Conservation (phyloP, 2,888 invertebrate species). For the Campoletis raptor region DNA sequence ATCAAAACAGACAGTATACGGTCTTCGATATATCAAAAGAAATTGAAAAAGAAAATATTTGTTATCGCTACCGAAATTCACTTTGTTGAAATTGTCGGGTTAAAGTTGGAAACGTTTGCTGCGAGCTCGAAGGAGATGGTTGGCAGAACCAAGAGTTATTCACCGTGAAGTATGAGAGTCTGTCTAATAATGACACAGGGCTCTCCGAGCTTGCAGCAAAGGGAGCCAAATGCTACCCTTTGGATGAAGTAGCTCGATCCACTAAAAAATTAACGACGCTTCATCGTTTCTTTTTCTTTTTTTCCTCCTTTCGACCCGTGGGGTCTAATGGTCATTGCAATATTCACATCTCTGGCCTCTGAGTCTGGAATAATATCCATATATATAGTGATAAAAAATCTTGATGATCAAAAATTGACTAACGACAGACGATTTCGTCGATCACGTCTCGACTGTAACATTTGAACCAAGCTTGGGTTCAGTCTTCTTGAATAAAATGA, state of each 20-base stretch:
- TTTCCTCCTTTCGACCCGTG: constrained; percentile 32
- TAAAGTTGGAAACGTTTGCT: not conserved
- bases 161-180: constrained; percentile 34
- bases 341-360: constrained; percentile 63
- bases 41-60: not conserved
- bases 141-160: constrained; percentile 46
- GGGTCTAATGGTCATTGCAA: constrained; percentile 70
- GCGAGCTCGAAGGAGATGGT: constrained; percentile 15
- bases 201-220: constrained; percentile 26
- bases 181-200: constrained; percentile 56
- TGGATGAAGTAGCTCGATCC: constrained; percentile 27
- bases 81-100: not conserved
- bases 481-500: not conserved
- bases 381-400: constrained; percentile 40
- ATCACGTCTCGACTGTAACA: not conserved
- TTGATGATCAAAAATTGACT: constrained; percentile 53
- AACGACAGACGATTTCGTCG: constrained; percentile 48
- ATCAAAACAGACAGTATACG: not conserved
- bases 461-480: not conserved
- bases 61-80: not conserved
- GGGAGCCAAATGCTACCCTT: constrained; percentile 17
- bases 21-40: not conserved
- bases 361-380: constrained; percentile 55
- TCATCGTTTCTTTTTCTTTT: constrained; percentile 51
- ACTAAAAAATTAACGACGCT: constrained; percentile 64